These are phyloP conservation scores for Macrotus californicus DNA, from an alignment of 2,113 vertebrate species.

Conservation along the genomic window DNA sequence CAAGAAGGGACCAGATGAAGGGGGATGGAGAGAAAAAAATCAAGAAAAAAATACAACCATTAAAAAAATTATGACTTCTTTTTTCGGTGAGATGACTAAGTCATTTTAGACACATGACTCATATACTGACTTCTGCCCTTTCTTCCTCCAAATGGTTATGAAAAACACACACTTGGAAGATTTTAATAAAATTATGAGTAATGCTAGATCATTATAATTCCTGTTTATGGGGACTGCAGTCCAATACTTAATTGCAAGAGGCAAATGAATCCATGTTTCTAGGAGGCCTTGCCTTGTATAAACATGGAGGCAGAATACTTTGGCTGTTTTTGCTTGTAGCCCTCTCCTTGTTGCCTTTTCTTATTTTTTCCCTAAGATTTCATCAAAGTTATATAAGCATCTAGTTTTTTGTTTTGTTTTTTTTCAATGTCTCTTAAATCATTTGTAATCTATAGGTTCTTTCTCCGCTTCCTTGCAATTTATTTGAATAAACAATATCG, in stretches of 20 bases:
- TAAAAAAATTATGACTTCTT: background rate
- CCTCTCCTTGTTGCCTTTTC: background rate
- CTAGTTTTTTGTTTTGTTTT: background rate
- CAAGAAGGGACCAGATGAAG: background rate
- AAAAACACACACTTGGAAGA: constrained; percentile 65
- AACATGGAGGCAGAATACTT: background rate
- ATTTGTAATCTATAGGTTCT: background rate
- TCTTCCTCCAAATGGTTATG: constrained; percentile 49
- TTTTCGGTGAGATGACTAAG: constrained; percentile 2
- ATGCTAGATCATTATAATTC: constrained; percentile 46
- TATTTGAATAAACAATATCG: background rate
- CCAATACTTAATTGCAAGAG: background rate
- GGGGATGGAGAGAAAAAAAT: background rate
- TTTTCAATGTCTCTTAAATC: background rate
- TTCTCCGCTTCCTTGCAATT: background rate
- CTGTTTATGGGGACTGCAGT: constrained; percentile 14
- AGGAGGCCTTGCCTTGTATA: background rate
- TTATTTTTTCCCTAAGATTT: background rate
- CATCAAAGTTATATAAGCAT: background rate
- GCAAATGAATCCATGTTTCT: background rate
- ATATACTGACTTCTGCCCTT: constrained; percentile 23
- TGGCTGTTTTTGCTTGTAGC: background rate
- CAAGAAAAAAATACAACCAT: background rate
- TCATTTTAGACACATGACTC: constrained; percentile 49
- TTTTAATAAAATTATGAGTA: constrained; percentile 45